phyloP scores from a whole-genome alignment of 2,797 vertebrate species.

The Diceros bicornis region DNA sequence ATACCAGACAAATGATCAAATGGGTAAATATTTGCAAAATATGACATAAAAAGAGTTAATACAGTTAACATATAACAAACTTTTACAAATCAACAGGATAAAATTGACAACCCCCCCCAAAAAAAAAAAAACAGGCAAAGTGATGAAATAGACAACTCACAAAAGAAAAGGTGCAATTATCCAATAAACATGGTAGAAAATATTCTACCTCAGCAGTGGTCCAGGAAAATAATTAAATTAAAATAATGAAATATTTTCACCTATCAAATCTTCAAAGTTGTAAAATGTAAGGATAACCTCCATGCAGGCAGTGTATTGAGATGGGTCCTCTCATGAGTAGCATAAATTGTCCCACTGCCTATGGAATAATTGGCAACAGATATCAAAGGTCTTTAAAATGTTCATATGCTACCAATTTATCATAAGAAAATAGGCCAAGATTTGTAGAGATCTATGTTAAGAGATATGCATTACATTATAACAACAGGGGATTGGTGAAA shows the following conservation, averaged over 20 bases:
- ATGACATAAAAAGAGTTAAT: not conserved
- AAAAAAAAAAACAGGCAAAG: not conserved
- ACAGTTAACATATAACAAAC: not conserved
- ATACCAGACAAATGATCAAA: slow-evolving; percentile 43
- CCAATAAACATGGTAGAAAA: not conserved
- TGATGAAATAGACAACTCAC: not conserved
- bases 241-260: not conserved
- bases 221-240: not conserved
- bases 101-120: not conserved
- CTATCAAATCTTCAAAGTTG: not conserved
- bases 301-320: not conserved
- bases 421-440: not conserved
- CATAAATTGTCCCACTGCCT: not conserved
- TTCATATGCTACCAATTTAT: not conserved
- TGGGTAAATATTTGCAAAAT: slow-evolving; percentile 43
- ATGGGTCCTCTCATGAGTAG: not conserved
- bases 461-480: slow-evolving; percentile 27
- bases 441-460: slow-evolving; percentile 3
- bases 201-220: not conserved
- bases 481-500: not conserved
- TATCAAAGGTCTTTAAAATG: not conserved
- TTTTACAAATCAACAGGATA: slow-evolving; percentile 24
- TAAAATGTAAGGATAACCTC: not conserved
- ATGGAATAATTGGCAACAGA: not conserved
- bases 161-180: slow-evolving; percentile 19